Percentiles rank a stretch among this genome's conserved stretches.
Conservation (phyloP, 2,888 invertebrate species). For the Aproaerema taeniolella region DNA sequence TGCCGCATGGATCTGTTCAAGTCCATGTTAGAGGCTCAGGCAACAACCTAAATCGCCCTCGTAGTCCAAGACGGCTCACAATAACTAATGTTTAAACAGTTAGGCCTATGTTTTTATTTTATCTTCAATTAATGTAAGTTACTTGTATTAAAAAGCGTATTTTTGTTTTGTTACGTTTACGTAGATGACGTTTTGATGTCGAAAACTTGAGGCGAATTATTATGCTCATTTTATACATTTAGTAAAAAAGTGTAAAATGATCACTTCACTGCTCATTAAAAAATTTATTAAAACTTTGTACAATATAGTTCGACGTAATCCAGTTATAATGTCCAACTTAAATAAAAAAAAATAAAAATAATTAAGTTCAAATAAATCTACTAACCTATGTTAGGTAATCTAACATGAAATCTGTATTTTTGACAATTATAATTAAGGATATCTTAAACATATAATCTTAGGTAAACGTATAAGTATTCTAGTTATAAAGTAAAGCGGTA, state of each 20-base stretch:
- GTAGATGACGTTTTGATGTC: not conserved
- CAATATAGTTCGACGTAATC: too few relatives aligned
- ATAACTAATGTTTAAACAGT: conserved; percentile 53
- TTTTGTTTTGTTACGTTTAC: not conserved
- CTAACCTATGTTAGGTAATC: not conserved
- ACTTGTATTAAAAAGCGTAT: not conserved
- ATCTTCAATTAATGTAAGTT: not conserved
- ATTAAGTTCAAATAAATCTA: not conserved
- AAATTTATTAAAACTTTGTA: too few relatives aligned
- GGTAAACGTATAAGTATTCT: not conserved
- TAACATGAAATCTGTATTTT: not conserved
- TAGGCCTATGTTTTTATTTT: conserved; percentile 7
- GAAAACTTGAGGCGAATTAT: too few relatives aligned
- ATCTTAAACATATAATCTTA: too few relatives aligned
- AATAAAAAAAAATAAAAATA: too few relatives aligned
- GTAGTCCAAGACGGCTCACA: conserved; percentile 60
- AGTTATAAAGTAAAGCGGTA: not conserved
- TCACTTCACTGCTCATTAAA: too few relatives aligned
- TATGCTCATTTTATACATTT: too few relatives aligned
- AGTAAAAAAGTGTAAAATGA: too few relatives aligned
- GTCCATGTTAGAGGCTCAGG: conserved; percentile 61
- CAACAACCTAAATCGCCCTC: conserved; percentile 52
- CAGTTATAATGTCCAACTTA: too few relatives aligned
- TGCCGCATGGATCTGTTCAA: conserved; percentile 57
- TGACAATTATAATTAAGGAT: not conserved